Evolutionary conservation across 2,797 vertebrate species (phyloP).

Genomic region (Amazona ochrocephala): DNA sequence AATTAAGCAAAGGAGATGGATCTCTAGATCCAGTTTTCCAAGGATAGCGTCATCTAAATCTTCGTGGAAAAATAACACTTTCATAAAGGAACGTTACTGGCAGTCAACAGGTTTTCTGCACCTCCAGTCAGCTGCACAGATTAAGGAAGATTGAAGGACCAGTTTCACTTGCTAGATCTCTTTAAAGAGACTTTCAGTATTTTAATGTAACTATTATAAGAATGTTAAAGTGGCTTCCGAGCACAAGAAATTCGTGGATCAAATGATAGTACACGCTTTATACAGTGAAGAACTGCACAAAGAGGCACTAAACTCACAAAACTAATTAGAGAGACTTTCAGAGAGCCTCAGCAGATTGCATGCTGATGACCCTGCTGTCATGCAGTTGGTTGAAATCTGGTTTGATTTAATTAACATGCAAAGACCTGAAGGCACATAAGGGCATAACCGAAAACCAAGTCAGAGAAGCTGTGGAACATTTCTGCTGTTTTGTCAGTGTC

Average conservation of each 20-base stretch:
- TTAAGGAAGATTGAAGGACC: background rate
- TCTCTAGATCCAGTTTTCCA: background rate
- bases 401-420: constrained; percentile 19
- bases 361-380: background rate
- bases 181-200: background rate
- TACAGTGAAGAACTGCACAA: background rate
- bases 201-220: background rate
- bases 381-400: constrained; percentile 15
- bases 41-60: background rate
- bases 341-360: background rate
- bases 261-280: background rate
- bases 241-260: background rate
- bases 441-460: background rate
- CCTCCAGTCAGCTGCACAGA: background rate
- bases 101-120: background rate
- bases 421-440: constrained; percentile 1
- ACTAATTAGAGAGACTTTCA: background rate
- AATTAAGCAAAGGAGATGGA: background rate
- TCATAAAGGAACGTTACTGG: background rate
- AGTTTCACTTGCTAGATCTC: background rate
- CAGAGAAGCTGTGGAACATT: background rate
- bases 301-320: background rate
- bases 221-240: background rate
- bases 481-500: background rate
- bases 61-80: background rate